Conservation (phyloP, 2,797 vertebrate genomes). For the Pipistrellus nathusii region DNA sequence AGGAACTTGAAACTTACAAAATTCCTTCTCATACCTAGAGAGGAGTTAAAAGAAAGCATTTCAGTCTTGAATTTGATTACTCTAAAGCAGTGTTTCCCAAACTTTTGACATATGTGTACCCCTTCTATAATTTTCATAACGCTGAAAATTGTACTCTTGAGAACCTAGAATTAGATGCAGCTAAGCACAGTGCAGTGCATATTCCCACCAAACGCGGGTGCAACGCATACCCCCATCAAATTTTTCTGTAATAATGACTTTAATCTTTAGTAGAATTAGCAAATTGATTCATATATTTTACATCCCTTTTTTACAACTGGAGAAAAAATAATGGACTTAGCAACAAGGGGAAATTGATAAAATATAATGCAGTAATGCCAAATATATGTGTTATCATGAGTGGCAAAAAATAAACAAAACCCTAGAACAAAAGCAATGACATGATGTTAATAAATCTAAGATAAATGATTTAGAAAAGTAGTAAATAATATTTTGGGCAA, state of each 20-base stretch:
- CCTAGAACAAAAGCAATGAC: neutral
- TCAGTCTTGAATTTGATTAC: neutral
- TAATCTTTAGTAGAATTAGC: neutral
- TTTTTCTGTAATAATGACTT: neutral
- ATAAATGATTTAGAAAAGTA: neutral
- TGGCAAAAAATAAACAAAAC: neutral
- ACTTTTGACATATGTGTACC: too few species aligned
- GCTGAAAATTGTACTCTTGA: too few species aligned
- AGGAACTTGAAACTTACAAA: neutral
- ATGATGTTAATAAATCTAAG: neutral
- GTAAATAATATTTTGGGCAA: neutral
- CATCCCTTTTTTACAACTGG: neutral
- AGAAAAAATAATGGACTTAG: neutral
- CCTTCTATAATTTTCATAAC: too few species aligned
- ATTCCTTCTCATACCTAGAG: neutral
- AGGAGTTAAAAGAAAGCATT: neutral
- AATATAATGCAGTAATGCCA: neutral
- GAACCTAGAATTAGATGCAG: too few species aligned
- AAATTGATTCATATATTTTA: neutral
- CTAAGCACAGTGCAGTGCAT: too few species aligned
- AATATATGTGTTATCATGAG: neutral
- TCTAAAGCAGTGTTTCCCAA: neutral
- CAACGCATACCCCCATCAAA: too few species aligned
- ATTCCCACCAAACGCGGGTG: too few species aligned
- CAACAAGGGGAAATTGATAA: neutral